Evolutionary conservation across 2,797 vertebrate genomes (phyloP), one percentile per base, ranked within the genome.

Genomic region (Chrysocyon brachyurus): DNA sequence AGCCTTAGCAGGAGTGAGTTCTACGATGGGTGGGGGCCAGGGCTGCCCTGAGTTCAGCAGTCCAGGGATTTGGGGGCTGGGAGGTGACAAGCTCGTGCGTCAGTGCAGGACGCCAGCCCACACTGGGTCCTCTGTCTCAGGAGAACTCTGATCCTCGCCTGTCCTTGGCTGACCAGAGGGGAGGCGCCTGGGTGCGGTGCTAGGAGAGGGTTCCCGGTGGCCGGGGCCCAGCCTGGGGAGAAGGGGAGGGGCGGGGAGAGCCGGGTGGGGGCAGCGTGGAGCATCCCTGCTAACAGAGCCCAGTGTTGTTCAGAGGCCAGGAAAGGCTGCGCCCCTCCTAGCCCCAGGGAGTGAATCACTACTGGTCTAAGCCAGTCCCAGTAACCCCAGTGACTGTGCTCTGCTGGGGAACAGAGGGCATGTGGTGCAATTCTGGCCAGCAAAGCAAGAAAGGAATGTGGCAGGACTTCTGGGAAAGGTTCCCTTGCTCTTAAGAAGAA

Each of bases 41-140:
- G 46, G 22, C 16, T 54, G 46, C 17, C 49, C 90, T 83, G 90
- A 95, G 72, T 56, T 95, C 83, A 11, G 63, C 64, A 75, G 0
- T 91, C 72, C 33, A 78, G 97, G 97, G 97, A 88, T 52, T 90
- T 96, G 94, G 87, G 93, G 91, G 87, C 83, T 87, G 96, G 96
- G 82, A 93, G 86, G 97, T 40, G 90, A 93, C 82, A 22, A n/a
- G 22, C 90, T 94, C 97, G 97, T 91, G 87, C 1, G 70, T 97
- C 97, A 97, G 98, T 79, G 94, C 64, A 57, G 11, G 68, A 87
- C 89, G 97, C 90, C 79, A 46, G 91, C 85, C 9, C 68, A 98
- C 98, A 98, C 95, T 98, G 97, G 40, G 64, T 26, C 16, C 96
- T 97, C 98, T 98, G 98, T 98, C 98, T 96, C 95, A 6, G 78